Percentiles rank a stretch among this genome's conserved stretches.
These are phyloP conservation scores for Danio albolineatus DNA, from an alignment of 2,797 vertebrate species.

Conservation along the genomic window DNA sequence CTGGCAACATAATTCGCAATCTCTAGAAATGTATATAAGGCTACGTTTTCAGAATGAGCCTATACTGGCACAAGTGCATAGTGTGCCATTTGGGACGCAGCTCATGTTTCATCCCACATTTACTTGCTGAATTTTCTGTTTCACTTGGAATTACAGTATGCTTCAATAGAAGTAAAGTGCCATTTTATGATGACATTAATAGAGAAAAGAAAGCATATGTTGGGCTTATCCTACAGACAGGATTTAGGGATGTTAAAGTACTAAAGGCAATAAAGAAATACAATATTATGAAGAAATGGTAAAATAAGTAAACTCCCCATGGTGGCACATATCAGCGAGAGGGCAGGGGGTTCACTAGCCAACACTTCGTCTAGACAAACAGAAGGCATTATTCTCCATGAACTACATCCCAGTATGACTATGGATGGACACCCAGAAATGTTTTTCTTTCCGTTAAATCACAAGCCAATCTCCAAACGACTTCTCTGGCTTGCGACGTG, in stretches of 20 bases:
- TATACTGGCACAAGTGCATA: no score
- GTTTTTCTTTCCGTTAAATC: conserved; percentile 60
- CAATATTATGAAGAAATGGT: background rate
- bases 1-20: no score
- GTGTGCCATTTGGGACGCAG: no score
- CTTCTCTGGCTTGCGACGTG: conserved; percentile 48
- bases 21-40: no score
- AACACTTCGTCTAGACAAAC: conserved; percentile 18
- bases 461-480: conserved; percentile 37
- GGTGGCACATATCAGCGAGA: background rate
- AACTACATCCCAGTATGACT: conserved; percentile 28
- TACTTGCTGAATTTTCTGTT: background rate
- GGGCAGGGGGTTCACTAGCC: conserved; percentile 1
- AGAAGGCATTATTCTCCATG: conserved; percentile 19
- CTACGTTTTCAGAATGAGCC: no score
- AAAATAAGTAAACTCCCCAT: background rate
- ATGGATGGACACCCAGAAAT: conserved; percentile 54
- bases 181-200: background rate
- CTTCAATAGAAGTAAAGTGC: background rate
- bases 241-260: background rate
- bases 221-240: background rate
- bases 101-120: background rate
- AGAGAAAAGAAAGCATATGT: background rate
- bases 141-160: background rate
- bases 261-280: background rate